Evolutionary conservation across 1,140 invertebrate species (phyloP).

Genomic region (Aphaenogaster ashmeadi): DNA sequence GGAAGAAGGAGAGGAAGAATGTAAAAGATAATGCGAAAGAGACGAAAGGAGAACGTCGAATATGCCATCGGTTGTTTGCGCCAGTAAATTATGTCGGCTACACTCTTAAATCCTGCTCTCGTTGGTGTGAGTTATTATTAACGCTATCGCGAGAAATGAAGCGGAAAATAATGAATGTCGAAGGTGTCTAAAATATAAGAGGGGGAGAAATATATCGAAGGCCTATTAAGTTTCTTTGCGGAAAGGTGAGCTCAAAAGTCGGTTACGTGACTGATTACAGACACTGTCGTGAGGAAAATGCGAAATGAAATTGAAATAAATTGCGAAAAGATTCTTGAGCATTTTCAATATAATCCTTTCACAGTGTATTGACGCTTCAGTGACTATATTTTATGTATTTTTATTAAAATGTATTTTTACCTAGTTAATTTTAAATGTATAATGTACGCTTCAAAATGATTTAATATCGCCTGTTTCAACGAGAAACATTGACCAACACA

Average conservation of each 20-base stretch:
- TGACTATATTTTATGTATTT: not conserved
- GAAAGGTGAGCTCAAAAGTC: conserved; percentile 5
- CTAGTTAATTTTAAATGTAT: not conserved
- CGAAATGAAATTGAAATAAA: conserved; percentile 7
- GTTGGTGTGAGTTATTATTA: not conserved
- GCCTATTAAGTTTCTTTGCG: not conserved
- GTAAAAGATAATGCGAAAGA: not conserved
- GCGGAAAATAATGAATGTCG: conserved; percentile 20
- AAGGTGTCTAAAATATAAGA: not conserved
- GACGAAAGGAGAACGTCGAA: not conserved
- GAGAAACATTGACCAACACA: not conserved
- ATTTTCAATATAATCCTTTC: not conserved
- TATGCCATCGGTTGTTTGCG: conserved; percentile 14
- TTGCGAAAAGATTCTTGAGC: not conserved
- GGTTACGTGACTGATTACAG: not conserved
- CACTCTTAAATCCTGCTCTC: not conserved
- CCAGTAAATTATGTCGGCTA: not conserved
- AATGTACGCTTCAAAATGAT: not conserved
- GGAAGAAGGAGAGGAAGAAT: too few relatives aligned
- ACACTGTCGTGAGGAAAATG: not conserved
- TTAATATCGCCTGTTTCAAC: not conserved
- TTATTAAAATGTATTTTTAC: not conserved
- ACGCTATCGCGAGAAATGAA: not conserved
- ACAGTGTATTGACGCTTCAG: not conserved
- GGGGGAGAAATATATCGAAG: not conserved